A percentile compares a stretch with the other conserved stretches of the same genome.
Evolutionary conservation across 2,888 invertebrate species (phyloP).

Genomic region (Callyntrura guangdongensis): DNA sequence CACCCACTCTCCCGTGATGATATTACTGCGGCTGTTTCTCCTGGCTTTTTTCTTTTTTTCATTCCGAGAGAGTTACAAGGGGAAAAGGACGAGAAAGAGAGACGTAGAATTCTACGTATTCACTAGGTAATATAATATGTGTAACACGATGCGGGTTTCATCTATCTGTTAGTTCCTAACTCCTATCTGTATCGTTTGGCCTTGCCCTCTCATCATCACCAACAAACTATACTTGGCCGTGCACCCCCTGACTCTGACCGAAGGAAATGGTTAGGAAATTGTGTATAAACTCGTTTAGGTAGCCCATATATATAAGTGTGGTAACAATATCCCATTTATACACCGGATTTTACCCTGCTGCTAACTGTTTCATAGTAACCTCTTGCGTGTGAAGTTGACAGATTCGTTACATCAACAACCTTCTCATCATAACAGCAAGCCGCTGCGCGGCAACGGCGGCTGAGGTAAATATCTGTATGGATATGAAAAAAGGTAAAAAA

Average conservation of each 20-base stretch:
- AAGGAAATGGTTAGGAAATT: not conserved
- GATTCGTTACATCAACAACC: constrained; percentile 43
- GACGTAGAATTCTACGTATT: not conserved
- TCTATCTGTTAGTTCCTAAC: not conserved
- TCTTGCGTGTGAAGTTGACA: constrained; percentile 30
- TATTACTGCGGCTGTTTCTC: not conserved
- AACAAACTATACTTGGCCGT: not conserved
- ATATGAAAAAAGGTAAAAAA: constrained; percentile 4
- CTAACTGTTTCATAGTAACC: not conserved
- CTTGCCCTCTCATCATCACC: constrained; percentile 42
- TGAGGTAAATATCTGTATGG: too few species aligned
- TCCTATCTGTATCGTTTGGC: constrained; percentile 7
- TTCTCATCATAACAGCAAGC: not conserved
- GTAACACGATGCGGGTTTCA: constrained; percentile 61
- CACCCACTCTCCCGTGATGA: not conserved
- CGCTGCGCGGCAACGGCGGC: not conserved
- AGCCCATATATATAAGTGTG: too few species aligned
- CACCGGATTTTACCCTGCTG: not conserved
- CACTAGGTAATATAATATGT: not conserved
- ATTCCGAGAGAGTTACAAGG: not conserved
- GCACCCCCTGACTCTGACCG: not conserved
- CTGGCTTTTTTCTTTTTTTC: not conserved
- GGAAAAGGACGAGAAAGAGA: not conserved
- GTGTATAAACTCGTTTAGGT: too few species aligned
- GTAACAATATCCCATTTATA: too few species aligned